A percentile compares a stretch with the other conserved stretches of the same genome.
Conservation (phyloP, 1,140 invertebrate genomes). For the Lepidurus packardi region DNA sequence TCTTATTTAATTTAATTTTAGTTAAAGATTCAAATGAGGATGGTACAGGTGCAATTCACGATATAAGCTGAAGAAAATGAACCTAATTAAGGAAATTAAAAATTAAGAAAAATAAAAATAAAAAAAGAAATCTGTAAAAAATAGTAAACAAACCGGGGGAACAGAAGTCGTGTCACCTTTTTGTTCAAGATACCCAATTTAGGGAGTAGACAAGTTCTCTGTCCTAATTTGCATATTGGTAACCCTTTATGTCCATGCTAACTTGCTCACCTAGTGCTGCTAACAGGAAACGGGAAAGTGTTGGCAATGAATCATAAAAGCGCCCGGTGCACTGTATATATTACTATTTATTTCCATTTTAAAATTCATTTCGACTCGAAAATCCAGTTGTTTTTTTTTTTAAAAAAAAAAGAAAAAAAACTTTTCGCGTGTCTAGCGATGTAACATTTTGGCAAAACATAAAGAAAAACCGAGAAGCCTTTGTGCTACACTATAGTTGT, state of each 20-base stretch:
- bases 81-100: not conserved
- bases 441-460: conserved; percentile 17
- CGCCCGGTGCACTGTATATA: not conserved
- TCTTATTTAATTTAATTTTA: no score
- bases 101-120: not conserved
- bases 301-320: not conserved
- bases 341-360: not conserved
- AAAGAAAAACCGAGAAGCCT: not conserved
- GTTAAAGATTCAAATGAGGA: not conserved
- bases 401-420: not conserved
- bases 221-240: not conserved
- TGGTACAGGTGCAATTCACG: not conserved
- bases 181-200: not conserved
- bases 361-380: conserved; percentile 23
- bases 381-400: not conserved
- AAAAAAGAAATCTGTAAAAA: no score
- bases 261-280: not conserved
- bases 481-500: not conserved
- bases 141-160: not conserved
- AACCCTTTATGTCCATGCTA: not conserved
- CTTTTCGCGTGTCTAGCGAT: not conserved
- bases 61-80: not conserved
- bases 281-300: conserved; percentile 1
- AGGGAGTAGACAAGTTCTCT: not conserved
- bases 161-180: not conserved